phyloP scores from a whole-genome alignment of 1,140 invertebrate genomes.

The Leptoteleia sp. region DNA sequence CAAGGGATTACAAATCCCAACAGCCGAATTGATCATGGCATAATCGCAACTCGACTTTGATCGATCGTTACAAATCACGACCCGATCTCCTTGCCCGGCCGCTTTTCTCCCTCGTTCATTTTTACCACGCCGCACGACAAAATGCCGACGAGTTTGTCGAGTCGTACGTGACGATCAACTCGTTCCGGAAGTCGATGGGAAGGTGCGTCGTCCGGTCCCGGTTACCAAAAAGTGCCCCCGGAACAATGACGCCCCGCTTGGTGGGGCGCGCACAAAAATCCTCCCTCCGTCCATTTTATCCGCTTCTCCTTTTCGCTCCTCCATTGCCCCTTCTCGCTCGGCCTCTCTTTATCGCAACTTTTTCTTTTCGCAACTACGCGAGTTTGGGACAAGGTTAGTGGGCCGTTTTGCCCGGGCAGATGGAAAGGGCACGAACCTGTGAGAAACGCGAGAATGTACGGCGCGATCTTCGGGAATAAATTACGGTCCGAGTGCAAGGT shows the following conservation, averaged over 20 bases:
- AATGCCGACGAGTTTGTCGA: conserved; percentile 46
- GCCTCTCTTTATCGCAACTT: conserved; percentile 10
- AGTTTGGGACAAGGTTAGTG: conserved; percentile 50
- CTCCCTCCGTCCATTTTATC: no score
- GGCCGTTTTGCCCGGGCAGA: conserved; percentile 46
- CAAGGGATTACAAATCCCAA: neutral
- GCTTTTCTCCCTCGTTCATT: neutral
- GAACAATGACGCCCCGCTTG: no score
- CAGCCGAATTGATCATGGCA: conserved; percentile 19
- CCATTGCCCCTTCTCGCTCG: no score
- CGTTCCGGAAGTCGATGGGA: conserved; percentile 52
- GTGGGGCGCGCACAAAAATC: no score
- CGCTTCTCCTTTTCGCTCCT: no score
- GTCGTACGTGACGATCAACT: conserved; percentile 41
- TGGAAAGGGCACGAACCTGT: conserved; percentile 35
- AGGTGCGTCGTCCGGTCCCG: no score
- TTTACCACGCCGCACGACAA: neutral
- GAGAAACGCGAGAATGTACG: conserved; percentile 24
- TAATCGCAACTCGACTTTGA: conserved; percentile 53
- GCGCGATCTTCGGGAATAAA: conserved; percentile 20
- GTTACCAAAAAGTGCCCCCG: no score
- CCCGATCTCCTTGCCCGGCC: conserved; percentile 8
- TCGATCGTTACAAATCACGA: conserved; percentile 40
- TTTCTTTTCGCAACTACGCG: conserved; percentile 9
- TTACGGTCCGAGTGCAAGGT: conserved; percentile 23